Evolutionary conservation across 2,888 invertebrate genomes (phyloP), one percentile per base, ranked within the genome.

Genomic region (Parnassius glacialis): DNA sequence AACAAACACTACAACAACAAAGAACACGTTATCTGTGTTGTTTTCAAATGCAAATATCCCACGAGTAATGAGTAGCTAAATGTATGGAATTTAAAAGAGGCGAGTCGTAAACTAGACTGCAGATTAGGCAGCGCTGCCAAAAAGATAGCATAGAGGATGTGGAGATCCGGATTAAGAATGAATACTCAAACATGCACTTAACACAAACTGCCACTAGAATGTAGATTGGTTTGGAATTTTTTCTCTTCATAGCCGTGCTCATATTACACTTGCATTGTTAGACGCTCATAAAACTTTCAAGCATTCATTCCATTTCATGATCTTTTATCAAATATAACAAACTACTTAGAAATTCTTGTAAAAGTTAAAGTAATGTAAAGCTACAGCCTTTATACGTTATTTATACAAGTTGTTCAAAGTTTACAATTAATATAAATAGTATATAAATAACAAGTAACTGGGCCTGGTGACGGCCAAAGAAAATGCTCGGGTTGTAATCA

Each of bases 51-150:
- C 81, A 85, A 85, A 85, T 81, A 83, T 75, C 77, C 74, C 75
- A 69, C 74, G 76, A 78, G 81, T 84, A 85, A 86, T 85, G 86
- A 83, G 81, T 75, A 76, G 80, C 78, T 80, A 79, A 81, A 80
- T 80, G 79, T 78, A 81, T 86, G 82, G 83, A 84, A 85, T 87
- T 85, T 85, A 81, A 86, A 89, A 82, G 74, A 80, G 75, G 72
- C 74, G 68, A 64, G 66, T 61, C 61, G 64, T 65, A 58, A 48
- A 65, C 64, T 58, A 62, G 64, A 52, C 53, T 67, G 66, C 65
- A 79, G 80, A 85, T 84, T 82, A 81, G 73, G 74, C 73, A 68
- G 69, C 65, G 67, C 70, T 83, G 81, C 87, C 88, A 87, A 86
- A 89, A 87, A 87, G 88, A 88, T 87, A 89, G 77, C 69, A 68